A percentile compares a stretch with the other conserved stretches of the same genome.
Conservation (phyloP, 2,888 invertebrate species). For the Pristionchus maxplancki region DNA sequence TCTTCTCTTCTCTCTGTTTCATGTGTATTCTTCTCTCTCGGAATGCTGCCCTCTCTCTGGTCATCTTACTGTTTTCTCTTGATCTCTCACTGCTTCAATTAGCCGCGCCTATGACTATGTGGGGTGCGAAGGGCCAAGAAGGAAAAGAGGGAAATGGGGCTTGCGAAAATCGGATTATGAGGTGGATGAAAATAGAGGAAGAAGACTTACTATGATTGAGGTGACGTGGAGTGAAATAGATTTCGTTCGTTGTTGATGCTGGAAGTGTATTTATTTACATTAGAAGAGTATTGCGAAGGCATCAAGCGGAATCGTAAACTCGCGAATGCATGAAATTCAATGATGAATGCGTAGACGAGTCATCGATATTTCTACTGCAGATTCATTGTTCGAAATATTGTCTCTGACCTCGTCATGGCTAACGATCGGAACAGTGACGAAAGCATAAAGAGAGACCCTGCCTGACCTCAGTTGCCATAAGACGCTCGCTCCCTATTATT, state of each 20-base stretch:
- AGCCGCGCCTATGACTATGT: slow-evolving; percentile 43
- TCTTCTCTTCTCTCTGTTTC: slow-evolving; percentile 22
- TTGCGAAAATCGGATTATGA: neutral
- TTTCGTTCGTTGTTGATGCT: neutral
- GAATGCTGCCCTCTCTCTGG: neutral
- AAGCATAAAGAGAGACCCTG: neutral
- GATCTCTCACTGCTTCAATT: slow-evolving; percentile 29
- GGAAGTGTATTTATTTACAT: slow-evolving; percentile 21
- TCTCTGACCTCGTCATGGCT: too few relatives aligned
- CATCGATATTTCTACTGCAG: neutral
- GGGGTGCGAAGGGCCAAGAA: slow-evolving; percentile 2
- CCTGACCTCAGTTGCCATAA: neutral
- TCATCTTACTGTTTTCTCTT: neutral
- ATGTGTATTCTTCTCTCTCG: slow-evolving; percentile 16
- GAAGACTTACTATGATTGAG: neutral
- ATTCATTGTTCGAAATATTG: too few relatives aligned
- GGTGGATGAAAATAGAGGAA: neutral
- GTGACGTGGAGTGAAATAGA: neutral
- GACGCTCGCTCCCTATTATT: neutral
- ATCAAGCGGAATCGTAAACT: slow-evolving; percentile 18
- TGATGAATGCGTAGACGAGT: neutral
- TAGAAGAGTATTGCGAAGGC: neutral
- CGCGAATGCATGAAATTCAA: neutral
- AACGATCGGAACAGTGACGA: neutral
- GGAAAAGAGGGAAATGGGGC: slow-evolving; percentile 7